Conservation (phyloP, 1,140 invertebrate species). For the Ganaspis sp. region DNA sequence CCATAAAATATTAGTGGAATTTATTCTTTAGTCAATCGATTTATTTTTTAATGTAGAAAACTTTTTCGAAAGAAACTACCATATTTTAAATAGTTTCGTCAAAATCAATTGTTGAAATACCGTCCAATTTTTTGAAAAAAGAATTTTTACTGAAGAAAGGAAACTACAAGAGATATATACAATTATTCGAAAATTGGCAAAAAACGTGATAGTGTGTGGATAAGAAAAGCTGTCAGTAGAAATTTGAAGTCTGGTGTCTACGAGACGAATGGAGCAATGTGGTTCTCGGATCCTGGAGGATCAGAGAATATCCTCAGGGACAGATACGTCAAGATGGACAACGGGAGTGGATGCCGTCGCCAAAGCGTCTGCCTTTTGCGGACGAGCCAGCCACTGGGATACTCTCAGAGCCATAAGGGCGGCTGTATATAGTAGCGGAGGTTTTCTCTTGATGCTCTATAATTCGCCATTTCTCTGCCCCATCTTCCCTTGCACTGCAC, state of each 20-base stretch:
- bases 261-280: conserved; percentile 41
- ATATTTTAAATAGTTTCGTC: no score
- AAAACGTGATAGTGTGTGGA: not conserved
- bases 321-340: conserved; percentile 73
- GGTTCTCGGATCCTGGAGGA: conserved; percentile 53
- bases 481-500: conserved; percentile 18
- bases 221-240: conserved; percentile 54
- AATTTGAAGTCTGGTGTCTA: conserved; percentile 53
- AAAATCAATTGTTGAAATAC: no score
- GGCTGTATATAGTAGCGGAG: conserved; percentile 41
- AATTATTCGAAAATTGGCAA: not conserved
- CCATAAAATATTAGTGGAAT: no score
- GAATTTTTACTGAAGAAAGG: no score
- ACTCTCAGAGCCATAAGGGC: conserved; percentile 38
- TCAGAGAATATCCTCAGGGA: conserved; percentile 67
- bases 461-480: conserved; percentile 48
- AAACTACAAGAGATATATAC: no score
- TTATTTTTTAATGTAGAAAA: no score
- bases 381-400: conserved; percentile 45
- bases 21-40: no score
- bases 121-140: no score
- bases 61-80: no score
- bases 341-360: conserved; percentile 54
- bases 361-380: conserved; percentile 55
- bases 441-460: conserved; percentile 56